Conservation (phyloP, 2,797 vertebrate species). For the Sebastes variabilis region DNA sequence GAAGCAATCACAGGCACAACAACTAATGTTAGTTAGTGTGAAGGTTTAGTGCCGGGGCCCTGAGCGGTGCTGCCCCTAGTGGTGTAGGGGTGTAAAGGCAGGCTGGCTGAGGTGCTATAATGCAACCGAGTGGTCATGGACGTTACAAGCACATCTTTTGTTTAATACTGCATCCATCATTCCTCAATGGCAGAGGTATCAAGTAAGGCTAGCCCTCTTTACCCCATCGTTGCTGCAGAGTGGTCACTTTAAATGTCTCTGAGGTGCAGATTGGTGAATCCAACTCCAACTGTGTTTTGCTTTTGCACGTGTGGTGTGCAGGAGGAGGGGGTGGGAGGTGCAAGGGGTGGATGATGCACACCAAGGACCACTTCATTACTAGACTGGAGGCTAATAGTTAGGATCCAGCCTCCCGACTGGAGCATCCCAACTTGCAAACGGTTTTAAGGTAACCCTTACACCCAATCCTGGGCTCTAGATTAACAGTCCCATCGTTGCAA, state of each 20-base stretch:
- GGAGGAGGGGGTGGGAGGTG: conserved; percentile 1
- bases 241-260: conserved; percentile 57
- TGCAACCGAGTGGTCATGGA: conserved; percentile 64
- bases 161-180: conserved; percentile 58
- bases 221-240: conserved; percentile 53
- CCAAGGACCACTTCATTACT: conserved; percentile 14
- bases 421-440: conserved; percentile 6
- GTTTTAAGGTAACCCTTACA: conserved; percentile 15
- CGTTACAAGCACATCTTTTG: conserved; percentile 28
- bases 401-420: conserved; percentile 12
- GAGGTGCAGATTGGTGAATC: conserved; percentile 57
- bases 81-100: conserved; percentile 79
- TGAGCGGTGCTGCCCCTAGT: conserved; percentile 78
- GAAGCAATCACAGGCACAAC: conserved; percentile 47
- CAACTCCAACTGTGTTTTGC: conserved; percentile 20
- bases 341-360: conserved; percentile 17
- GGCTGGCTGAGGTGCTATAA: conserved; percentile 66
- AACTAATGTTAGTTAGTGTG: conserved; percentile 40
- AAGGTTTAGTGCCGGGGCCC: conserved; percentile 60
- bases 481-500: conserved; percentile 24
- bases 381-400: conserved; percentile 18
- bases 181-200: conserved; percentile 59
- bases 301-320: conserved; percentile 5
- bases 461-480: background rate
- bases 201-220: conserved; percentile 65